Evolutionary conservation across 64 coral and sea anemone genomes (phyloP).

Genomic region (Montipora foliosa): DNA sequence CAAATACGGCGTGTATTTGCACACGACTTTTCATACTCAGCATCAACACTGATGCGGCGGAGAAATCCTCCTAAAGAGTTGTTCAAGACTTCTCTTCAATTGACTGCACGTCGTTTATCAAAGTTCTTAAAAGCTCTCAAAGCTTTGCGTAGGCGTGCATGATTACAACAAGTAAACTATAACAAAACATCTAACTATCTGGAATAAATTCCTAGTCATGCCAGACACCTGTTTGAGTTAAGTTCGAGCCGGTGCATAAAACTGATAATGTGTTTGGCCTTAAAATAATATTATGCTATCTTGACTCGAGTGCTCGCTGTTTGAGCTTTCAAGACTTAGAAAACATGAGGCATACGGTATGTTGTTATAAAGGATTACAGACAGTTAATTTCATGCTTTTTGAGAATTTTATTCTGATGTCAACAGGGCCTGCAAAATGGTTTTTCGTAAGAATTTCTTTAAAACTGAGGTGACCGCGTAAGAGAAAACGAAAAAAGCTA

Average conservation of each 20-base stretch:
- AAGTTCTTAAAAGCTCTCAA: background rate
- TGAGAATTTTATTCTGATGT: too few relatives aligned
- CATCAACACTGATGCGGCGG: background rate
- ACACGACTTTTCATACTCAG: background rate
- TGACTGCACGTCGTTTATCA: background rate
- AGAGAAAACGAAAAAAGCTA: too few relatives aligned
- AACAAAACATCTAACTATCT: background rate
- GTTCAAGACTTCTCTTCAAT: background rate
- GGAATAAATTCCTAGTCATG: background rate
- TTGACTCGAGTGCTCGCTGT: too few relatives aligned
- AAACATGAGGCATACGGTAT: background rate
- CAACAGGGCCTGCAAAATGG: too few relatives aligned
- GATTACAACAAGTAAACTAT: background rate
- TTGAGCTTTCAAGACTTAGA: background rate
- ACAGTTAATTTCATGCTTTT: too few relatives aligned
- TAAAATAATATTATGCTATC: too few relatives aligned
- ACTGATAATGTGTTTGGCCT: background rate
- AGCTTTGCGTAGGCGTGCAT: background rate
- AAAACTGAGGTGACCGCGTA: too few relatives aligned
- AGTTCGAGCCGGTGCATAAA: background rate
- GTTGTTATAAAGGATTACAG: background rate
- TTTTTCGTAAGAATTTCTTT: too few relatives aligned
- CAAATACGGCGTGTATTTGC: background rate
- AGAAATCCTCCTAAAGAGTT: background rate
- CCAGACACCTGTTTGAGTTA: background rate